Evolutionary conservation across 1,140 invertebrate species (phyloP).

Genomic region (Eumeta japonica): DNA sequence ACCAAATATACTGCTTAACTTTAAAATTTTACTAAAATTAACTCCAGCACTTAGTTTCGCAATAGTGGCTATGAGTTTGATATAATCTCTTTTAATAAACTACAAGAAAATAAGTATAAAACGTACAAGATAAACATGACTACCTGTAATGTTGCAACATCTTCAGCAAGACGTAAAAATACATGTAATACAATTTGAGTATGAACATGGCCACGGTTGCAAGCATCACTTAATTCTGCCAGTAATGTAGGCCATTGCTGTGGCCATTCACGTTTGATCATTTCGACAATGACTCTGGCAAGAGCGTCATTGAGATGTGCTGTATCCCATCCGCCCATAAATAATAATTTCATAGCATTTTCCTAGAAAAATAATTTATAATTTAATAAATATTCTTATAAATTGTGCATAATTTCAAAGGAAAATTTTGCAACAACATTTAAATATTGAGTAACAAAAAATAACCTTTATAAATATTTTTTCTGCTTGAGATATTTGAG

Average conservation of each 20-base stretch:
- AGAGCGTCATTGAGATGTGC: constrained; percentile 84
- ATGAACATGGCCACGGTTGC: constrained; percentile 76
- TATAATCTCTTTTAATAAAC: no score
- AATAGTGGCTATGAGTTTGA: no score
- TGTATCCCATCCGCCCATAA: constrained; percentile 66
- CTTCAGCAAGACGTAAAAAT: constrained; percentile 84
- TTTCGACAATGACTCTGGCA: constrained; percentile 86
- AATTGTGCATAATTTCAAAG: constrained; percentile 1
- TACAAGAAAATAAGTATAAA: neutral
- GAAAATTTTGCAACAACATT: constrained; percentile 3
- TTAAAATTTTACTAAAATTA: constrained; percentile 3
- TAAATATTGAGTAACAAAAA: constrained; percentile 3
- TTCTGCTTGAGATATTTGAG: constrained; percentile 78
- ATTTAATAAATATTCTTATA: no score
- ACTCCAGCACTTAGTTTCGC: no score
- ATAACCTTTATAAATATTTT: constrained; percentile 82
- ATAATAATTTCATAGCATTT: constrained; percentile 80
- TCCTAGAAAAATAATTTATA: constrained; percentile 65
- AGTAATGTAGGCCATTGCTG: constrained; percentile 89
- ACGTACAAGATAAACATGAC: no score
- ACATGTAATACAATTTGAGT: constrained; percentile 85
- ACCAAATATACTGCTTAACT: constrained; percentile 5
- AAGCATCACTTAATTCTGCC: constrained; percentile 75
- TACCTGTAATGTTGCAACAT: constrained; percentile 81
- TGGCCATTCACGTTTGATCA: constrained; percentile 94